A percentile compares a stretch with the other conserved stretches of the same genome.
Evolutionary conservation across 2,888 invertebrate genomes (phyloP).

Genomic region (Galerucella nymphaeae): DNA sequence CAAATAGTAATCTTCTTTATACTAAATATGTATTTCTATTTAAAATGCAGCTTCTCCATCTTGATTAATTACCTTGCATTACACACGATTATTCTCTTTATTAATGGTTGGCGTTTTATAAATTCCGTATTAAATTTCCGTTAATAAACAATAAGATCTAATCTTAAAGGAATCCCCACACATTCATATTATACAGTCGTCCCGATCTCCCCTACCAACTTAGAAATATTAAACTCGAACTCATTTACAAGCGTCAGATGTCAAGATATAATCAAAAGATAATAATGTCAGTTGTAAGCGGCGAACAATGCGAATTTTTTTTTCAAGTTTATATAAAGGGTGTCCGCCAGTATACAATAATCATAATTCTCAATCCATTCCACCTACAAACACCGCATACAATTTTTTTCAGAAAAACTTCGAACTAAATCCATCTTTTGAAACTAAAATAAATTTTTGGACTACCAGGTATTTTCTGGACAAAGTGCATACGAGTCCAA

Average conservation of each 20-base stretch:
- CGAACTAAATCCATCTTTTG: neutral
- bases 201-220: slow-evolving; percentile 23
- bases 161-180: slow-evolving; percentile 12
- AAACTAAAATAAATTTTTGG: no score
- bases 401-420: neutral
- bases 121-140: slow-evolving; percentile 6
- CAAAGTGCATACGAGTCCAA: no score
- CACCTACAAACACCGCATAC: neutral
- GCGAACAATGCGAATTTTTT: slow-evolving; percentile 32
- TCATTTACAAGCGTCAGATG: slow-evolving; percentile 35
- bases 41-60: neutral
- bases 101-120: neutral
- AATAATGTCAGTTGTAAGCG: slow-evolving; percentile 31
- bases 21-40: neutral
- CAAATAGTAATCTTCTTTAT: no score
- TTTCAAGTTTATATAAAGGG: slow-evolving; percentile 10
- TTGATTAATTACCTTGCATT: neutral
- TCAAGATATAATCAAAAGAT: slow-evolving; percentile 29
- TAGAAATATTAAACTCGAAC: slow-evolving; percentile 31
- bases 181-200: slow-evolving; percentile 8
- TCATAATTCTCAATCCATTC: neutral
- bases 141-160: slow-evolving; percentile 14
- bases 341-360: slow-evolving; percentile 3
- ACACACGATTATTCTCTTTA: neutral
- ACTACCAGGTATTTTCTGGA: no score